Conservation (phyloP, 2,113 vertebrate genomes). For the Protobothrops flavoviridis region DNA sequence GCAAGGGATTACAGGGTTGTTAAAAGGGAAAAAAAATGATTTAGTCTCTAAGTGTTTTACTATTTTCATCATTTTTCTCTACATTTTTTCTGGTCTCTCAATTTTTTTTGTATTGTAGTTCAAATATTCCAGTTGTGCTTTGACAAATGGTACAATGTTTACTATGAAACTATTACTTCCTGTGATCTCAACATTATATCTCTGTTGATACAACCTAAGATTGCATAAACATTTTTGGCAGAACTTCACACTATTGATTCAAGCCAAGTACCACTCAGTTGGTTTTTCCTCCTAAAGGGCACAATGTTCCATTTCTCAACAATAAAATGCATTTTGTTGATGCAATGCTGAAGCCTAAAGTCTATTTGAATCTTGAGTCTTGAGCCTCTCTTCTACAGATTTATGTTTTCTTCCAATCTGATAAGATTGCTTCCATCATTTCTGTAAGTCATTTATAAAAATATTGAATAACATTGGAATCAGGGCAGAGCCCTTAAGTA, state of each 20-base stretch:
- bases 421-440: background rate
- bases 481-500: background rate
- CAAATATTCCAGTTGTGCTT: background rate
- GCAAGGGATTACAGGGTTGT: background rate
- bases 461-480: background rate
- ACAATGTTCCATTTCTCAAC: background rate
- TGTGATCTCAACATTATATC: background rate
- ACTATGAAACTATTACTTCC: background rate
- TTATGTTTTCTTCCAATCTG: background rate
- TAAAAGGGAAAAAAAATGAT: background rate
- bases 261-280: background rate
- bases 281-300: background rate
- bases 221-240: background rate
- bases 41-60: background rate
- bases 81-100: background rate
- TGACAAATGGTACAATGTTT: background rate
- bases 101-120: background rate
- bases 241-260: background rate
- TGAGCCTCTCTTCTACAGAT: background rate
- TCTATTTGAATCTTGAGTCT: background rate
- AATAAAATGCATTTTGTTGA: background rate
- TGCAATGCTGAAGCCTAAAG: background rate
- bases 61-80: background rate
- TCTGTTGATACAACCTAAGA: background rate
- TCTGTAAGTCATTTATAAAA: background rate